phyloP scores from a whole-genome alignment of 2,113 vertebrate species.

The Arizona elegans region DNA sequence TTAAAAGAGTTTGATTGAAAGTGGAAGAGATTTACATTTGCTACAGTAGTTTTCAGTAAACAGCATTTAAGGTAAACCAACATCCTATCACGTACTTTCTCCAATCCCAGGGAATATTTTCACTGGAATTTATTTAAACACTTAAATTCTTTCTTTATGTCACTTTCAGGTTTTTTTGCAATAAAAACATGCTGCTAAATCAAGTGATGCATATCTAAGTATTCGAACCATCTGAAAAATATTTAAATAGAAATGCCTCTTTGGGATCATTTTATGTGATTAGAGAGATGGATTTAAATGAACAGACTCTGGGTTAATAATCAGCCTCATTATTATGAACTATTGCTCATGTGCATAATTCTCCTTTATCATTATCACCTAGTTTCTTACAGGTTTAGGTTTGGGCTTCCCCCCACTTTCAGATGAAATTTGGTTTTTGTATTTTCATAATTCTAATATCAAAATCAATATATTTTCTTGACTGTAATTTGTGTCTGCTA shows the following conservation, averaged over 20 bases:
- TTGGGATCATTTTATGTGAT: fast-evolving
- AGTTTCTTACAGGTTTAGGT: not conserved
- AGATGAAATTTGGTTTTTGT: not conserved
- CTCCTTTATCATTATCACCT: not conserved
- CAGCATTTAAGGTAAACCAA: not conserved
- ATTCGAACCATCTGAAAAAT: not conserved
- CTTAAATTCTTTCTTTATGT: not conserved
- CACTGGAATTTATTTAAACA: not conserved
- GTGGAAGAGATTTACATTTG: not conserved
- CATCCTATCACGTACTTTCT: not conserved
- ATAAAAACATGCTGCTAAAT: not conserved
- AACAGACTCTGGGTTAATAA: not conserved
- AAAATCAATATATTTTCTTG: not conserved
- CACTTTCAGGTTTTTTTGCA: not conserved
- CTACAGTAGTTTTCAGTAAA: not conserved
- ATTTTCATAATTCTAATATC: constrained; percentile 23
- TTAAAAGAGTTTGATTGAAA: not conserved
- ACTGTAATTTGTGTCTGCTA: constrained; percentile 1
- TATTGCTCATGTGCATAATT: not conserved
- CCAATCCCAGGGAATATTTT: not conserved
- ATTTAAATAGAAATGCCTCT: not conserved
- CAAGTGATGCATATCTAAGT: not conserved
- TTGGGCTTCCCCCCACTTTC: not conserved
- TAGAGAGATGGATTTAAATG: constrained; percentile 27
- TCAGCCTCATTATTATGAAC: not conserved